Evolutionary conservation across 2,797 vertebrate species (phyloP).

Genomic region (Danionella dracula): DNA sequence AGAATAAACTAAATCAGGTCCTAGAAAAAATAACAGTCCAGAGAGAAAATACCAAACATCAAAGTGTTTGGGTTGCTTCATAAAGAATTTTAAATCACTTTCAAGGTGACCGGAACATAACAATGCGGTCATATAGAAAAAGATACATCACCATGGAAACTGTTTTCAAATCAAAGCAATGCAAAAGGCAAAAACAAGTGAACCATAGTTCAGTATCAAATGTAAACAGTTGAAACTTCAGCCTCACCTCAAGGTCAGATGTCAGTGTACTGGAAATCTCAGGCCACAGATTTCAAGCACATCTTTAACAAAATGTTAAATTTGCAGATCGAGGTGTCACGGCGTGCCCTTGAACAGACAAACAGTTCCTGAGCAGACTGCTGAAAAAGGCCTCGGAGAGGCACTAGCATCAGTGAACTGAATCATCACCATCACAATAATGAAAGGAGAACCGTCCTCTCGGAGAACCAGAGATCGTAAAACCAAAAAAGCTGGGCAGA

Average conservation of each 20-base stretch:
- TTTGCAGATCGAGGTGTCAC: conserved; percentile 42
- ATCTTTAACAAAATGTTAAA: not conserved
- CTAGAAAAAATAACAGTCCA: not conserved
- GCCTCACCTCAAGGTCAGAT: not conserved
- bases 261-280: not conserved
- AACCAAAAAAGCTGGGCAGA: not conserved
- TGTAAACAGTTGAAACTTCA: not conserved
- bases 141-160: conserved; percentile 14
- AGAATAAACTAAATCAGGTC: not conserved
- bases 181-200: not conserved
- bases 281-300: not conserved
- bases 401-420: conserved; percentile 57
- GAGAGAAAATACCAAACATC: not conserved
- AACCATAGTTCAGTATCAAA: not conserved
- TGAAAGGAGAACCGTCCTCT: conserved; percentile 61
- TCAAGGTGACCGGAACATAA: not conserved
- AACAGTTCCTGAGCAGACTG: conserved; percentile 51
- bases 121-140: not conserved
- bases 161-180: not conserved
- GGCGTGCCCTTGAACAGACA: conserved; percentile 46
- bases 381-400: conserved; percentile 56
- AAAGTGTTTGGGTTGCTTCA: not conserved
- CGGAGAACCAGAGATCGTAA: conserved; percentile 7
- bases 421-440: conserved; percentile 69
- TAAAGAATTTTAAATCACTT: not conserved